A percentile compares a stretch with the other conserved stretches of the same genome.
phyloP scores from a whole-genome alignment of 2,113 vertebrate species.

The Catagonus wagneri region DNA sequence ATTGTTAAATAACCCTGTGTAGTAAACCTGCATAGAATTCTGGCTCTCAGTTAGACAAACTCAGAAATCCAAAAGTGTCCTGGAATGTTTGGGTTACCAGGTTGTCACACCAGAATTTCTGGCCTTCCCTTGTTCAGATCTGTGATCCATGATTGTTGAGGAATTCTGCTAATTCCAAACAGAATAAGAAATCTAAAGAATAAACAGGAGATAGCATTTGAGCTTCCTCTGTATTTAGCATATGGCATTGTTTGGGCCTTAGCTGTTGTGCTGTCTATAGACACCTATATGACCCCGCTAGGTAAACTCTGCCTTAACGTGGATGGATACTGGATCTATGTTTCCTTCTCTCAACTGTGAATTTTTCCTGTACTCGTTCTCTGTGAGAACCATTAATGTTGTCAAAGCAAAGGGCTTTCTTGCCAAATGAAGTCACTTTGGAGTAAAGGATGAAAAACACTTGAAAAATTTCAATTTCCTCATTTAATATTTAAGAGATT shows the following conservation, averaged over 20 bases:
- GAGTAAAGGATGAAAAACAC: slow-evolving; percentile 75
- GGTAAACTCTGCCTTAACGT: neutral
- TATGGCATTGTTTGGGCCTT: neutral
- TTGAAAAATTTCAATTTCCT: slow-evolving; percentile 76
- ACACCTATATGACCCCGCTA: neutral
- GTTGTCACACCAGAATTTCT: neutral
- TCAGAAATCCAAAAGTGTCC: slow-evolving; percentile 31
- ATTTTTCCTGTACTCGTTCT: slow-evolving; percentile 51
- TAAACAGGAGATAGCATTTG: neutral
- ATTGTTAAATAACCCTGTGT: slow-evolving; percentile 40
- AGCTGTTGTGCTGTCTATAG: neutral
- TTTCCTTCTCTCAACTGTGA: slow-evolving; percentile 32
- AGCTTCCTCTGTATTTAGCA: slow-evolving; percentile 28
- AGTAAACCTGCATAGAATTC: slow-evolving; percentile 10
- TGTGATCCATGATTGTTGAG: neutral
- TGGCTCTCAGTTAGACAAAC: slow-evolving; percentile 27
- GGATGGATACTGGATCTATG: neutral
- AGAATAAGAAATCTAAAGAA: slow-evolving; percentile 41
- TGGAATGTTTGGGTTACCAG: neutral
- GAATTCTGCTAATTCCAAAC: neutral
- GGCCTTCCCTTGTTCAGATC: neutral
- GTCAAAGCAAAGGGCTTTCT: slow-evolving; percentile 73
- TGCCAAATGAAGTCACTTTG: slow-evolving; percentile 76
- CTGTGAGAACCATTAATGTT: slow-evolving; percentile 58
- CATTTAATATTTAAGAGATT: slow-evolving; percentile 80